Evolutionary conservation across 1,140 invertebrate genomes (phyloP).

Genomic region (Watersipora subatra): DNA sequence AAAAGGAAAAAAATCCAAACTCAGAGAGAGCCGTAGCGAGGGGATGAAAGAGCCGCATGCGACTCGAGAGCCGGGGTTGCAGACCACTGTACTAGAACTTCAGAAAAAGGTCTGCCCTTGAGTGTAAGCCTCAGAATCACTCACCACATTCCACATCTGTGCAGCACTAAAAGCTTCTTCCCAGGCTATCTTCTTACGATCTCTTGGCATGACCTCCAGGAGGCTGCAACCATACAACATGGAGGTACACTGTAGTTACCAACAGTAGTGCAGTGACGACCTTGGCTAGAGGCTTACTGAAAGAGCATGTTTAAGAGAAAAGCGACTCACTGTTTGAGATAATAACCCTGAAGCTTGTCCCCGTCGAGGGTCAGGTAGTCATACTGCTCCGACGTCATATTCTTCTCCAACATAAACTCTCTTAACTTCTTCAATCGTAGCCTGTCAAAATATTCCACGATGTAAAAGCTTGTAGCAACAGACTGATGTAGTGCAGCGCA

Average conservation of each 20-base stretch:
- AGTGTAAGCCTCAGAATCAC: no score
- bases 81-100: no score
- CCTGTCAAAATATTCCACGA: neutral
- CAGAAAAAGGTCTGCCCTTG: no score
- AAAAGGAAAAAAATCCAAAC: no score
- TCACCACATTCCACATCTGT: neutral
- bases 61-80: no score
- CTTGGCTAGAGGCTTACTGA: no score
- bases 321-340: neutral
- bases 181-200: conserved; percentile 1
- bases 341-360: conserved; percentile 1
- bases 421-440: neutral
- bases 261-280: no score
- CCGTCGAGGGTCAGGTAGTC: neutral
- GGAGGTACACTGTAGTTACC: no score
- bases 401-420: neutral
- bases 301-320: no score
- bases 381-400: neutral
- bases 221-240: neutral
- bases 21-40: no score
- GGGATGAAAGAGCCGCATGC: no score
- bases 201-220: neutral
- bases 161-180: conserved; percentile 1
- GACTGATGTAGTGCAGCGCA: no score
- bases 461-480: neutral